Evolutionary conservation across 2,888 invertebrate genomes (phyloP), one percentile per base, ranked within the genome.

Genomic region (Pseudococcus longispinus): DNA sequence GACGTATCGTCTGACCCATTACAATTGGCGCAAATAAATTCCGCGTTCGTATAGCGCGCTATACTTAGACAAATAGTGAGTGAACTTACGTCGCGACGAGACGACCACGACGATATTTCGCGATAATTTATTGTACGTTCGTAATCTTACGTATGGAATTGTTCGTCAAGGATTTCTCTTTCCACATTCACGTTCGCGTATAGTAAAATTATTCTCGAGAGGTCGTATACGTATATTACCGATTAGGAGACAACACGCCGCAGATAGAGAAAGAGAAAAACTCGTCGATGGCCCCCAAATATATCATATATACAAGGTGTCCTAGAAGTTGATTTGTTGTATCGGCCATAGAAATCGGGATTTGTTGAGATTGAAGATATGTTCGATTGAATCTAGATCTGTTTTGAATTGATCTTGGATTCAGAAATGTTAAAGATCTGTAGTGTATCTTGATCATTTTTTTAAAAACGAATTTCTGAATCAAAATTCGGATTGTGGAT

Each of bases 161-260:
- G 70, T 70, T 70, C 26, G 26, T 29, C 70, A 70, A 70, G 70
- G 70, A 70, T 70, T 70, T 70, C 70, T 70, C 26, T 70, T 70
- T 70, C 18, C 26, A 70, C 23, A 23, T 60, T 60, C 60, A 13
- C 60, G 60, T 60, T 13, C 60, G 8, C 37, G 37, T 37, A 23
- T 60, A 23, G 60, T 60, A 60, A 60, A 60, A 60, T 13, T 29
- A 70, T 70, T 29, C 29, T 29, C 29, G 11, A 26, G 70, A 70
- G 70, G 70, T 70, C 70, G 70, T 70, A 60, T 23, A 23, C 70
- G 70, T 70, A 23, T 60, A 60, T 60, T 60, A 60, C 60, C 70
- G 29, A 70, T 70, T 70, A 29, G 29, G 70, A 26, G 70, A 70
- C 15, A 18, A 37, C 6, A 55, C 55, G n/a, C n/a, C 6, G 60